Base-by-base conservation (phyloP, 2,113 vertebrate species). In the Plectropomus leopardus region DNA sequence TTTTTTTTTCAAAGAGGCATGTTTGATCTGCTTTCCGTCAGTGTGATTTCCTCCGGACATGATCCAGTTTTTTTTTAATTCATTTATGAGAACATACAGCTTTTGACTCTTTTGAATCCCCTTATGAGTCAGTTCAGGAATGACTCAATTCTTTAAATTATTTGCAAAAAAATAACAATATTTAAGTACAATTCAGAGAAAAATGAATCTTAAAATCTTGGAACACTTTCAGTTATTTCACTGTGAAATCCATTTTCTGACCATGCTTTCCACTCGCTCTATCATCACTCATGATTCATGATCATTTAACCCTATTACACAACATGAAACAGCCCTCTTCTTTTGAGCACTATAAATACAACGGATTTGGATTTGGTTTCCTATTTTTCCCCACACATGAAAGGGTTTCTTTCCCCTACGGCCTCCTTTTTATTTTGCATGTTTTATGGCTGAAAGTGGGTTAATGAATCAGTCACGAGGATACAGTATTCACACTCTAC, bases 391-490 rank as follows among this genome's bases (percentile, higher is more conserved):
- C 5, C 15, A 9, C 48, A 32, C 45, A 26, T n/a, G 3, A 30
- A 40, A 45, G 60, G 1, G 0, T 17, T 55, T 30, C 19, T 58
- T 58, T 48, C 7, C 19, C 26, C 10, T 7, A 16, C 11, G 1
- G 32, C n/a, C 36, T n/a, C 14, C 0, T 19, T 19, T 64, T 57
- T 23, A 19, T 16, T 5, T 4, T 4, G 1, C 26, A 2, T 14
- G 19, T 64, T 21, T 73, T 40, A n/a, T 5, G 5, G 1, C 5
- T 58, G 16, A 16, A 53, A 47, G 32, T 40, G 32, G 32, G 13
- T 63, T 70, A 14, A 70, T 28, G 5, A 42, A 68, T 78, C 19
- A 73, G 30, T 70, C 10, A 72, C 15, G 54, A 48, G 59, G 24
- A 42, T 51, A 42, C 42, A 64, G 5, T 63, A 42, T 68, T 50